phyloP scores from a whole-genome alignment of 2,888 invertebrate species.

The Lasioglossum lativentre region DNA sequence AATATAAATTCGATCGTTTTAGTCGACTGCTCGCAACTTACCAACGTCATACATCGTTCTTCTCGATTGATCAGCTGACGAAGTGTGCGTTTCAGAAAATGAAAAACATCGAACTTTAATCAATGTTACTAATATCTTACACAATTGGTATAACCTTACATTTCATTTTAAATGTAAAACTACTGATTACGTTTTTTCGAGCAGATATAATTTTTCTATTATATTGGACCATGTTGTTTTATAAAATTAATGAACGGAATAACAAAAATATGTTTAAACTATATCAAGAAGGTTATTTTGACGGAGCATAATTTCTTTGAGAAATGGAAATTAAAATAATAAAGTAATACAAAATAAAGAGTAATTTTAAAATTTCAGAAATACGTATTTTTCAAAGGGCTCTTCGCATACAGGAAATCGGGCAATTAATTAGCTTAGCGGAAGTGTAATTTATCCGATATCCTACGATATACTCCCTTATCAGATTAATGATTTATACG shows the following conservation, averaged over 20 bases:
- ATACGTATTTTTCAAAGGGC: background rate
- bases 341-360: background rate
- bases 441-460: background rate
- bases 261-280: background rate
- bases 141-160: background rate
- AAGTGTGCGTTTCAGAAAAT: background rate
- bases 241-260: background rate
- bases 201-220: background rate
- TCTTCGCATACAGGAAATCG: background rate
- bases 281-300: background rate
- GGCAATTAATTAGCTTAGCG: background rate
- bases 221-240: background rate
- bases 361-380: background rate
- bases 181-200: no score
- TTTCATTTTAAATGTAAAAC: no score
- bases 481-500: conserved; percentile 36
- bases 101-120: background rate
- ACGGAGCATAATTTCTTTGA: background rate
- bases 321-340: background rate
- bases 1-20: conserved; percentile 21
- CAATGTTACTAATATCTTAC: background rate
- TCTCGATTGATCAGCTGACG: background rate
- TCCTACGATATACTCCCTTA: conserved; percentile 7
- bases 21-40: background rate
- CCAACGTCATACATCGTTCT: background rate